Percentiles rank a stretch among this genome's conserved stretches.
Conservation (phyloP, 2,888 invertebrate genomes). For the Acanthosepion lycidas region DNA sequence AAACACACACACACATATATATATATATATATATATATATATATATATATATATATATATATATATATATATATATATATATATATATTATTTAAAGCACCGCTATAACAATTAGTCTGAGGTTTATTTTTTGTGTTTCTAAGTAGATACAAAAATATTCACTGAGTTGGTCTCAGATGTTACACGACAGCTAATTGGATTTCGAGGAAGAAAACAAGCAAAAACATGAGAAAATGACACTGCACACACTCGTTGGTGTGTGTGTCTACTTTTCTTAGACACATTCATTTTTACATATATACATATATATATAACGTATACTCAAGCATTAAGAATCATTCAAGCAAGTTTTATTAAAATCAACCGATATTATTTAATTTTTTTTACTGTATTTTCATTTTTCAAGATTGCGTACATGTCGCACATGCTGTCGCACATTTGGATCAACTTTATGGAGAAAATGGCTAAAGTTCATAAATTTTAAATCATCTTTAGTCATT, state of each 20-base stretch:
- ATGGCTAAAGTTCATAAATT: no score
- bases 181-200: neutral
- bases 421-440: no score
- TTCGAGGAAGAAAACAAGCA: neutral
- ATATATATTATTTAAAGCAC: neutral
- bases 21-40: no score
- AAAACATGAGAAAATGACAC: neutral
- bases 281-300: no score
- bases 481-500: no score
- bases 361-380: no score
- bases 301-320: no score
- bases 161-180: neutral
- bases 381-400: no score
- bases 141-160: neutral
- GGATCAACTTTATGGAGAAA: no score
- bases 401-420: no score
- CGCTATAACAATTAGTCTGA: neutral
- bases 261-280: neutral
- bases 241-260: neutral
- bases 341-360: no score
- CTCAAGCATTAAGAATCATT: no score
- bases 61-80: neutral
- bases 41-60: neutral
- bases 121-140: neutral
- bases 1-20: neutral